Percentiles rank a stretch among this genome's conserved stretches.
Conservation (phyloP, 2,888 invertebrate genomes). For the Polymixis lichenea region DNA sequence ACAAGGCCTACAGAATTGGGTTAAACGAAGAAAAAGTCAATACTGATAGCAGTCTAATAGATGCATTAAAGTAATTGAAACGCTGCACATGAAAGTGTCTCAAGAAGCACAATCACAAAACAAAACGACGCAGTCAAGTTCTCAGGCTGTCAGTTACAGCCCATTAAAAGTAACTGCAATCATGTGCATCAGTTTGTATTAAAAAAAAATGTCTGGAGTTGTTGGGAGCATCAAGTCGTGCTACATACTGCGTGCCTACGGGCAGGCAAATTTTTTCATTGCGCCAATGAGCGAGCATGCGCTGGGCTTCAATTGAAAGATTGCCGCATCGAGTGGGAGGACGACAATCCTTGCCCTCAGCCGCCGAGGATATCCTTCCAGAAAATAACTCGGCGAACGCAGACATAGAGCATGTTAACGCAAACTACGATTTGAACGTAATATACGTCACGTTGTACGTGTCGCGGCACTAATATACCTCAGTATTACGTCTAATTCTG, state of each 20-base stretch:
- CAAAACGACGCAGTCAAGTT: constrained; percentile 32
- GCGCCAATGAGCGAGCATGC: constrained; percentile 86
- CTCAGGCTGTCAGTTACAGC: constrained; percentile 26
- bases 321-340: constrained; percentile 87
- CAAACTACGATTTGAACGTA: constrained; percentile 34
- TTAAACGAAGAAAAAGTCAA: constrained; percentile 57
- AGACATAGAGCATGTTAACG: constrained; percentile 67
- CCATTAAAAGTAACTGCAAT: constrained; percentile 41
- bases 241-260: constrained; percentile 66
- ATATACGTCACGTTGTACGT: constrained; percentile 22
- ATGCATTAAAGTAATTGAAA: constrained; percentile 2
- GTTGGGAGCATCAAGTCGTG: constrained; percentile 45
- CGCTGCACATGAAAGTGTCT: not conserved
- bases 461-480: not conserved
- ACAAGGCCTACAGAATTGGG: constrained; percentile 80
- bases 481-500: not conserved
- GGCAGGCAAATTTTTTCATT: constrained; percentile 88
- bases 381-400: constrained; percentile 80
- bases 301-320: constrained; percentile 88
- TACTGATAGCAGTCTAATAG: not conserved
- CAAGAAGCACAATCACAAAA: constrained; percentile 6
- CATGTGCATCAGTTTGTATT: constrained; percentile 42
- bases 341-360: constrained; percentile 85
- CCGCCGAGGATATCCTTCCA: constrained; percentile 89
- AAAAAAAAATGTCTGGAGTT: constrained; percentile 39